Evolutionary conservation across 1,140 invertebrate species (phyloP).

Genomic region (Ooceraea biroi): DNA sequence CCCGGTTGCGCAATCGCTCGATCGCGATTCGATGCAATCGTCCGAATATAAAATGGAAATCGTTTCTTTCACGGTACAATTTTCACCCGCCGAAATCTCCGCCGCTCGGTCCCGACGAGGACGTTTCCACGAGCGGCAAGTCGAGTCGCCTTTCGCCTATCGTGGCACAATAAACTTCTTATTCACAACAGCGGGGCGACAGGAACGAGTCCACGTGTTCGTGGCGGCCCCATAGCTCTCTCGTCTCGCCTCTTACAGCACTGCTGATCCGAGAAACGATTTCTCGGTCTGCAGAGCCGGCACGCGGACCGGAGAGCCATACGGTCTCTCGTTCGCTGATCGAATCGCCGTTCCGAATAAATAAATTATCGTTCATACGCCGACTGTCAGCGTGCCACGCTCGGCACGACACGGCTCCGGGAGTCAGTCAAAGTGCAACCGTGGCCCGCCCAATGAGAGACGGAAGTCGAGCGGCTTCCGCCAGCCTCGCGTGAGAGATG

Average conservation of each 20-base stretch:
- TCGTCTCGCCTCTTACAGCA: conserved; percentile 45
- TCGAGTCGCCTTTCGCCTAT: conserved; percentile 21
- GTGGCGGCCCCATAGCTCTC: conserved; percentile 10
- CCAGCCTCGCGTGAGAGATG: conserved; percentile 66
- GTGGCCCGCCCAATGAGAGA: conserved; percentile 68
- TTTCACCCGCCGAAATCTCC: background rate
- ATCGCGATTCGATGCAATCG: background rate
- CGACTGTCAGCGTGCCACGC: conserved; percentile 48
- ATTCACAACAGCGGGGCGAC: conserved; percentile 50
- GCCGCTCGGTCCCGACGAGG: conserved; percentile 29
- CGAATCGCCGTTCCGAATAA: conserved; percentile 65
- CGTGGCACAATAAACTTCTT: conserved; percentile 29
- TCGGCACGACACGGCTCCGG: conserved; percentile 21
- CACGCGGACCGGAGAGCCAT: conserved; percentile 64
- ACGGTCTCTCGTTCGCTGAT: conserved; percentile 48
- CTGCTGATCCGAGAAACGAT: conserved; percentile 72
- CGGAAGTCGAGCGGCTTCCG: conserved; percentile 64
- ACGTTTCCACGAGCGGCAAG: conserved; percentile 40
- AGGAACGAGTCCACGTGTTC: conserved; percentile 64
- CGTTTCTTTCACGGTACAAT: background rate
- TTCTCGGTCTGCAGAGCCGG: conserved; percentile 67
- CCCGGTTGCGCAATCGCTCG: background rate
- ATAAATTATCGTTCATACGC: conserved; percentile 73
- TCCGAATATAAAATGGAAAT: background rate
- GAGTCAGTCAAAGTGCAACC: conserved; percentile 66